Base-by-base conservation (phyloP, 1,140 invertebrate genomes). In the Anthonomus grandis region DNA sequence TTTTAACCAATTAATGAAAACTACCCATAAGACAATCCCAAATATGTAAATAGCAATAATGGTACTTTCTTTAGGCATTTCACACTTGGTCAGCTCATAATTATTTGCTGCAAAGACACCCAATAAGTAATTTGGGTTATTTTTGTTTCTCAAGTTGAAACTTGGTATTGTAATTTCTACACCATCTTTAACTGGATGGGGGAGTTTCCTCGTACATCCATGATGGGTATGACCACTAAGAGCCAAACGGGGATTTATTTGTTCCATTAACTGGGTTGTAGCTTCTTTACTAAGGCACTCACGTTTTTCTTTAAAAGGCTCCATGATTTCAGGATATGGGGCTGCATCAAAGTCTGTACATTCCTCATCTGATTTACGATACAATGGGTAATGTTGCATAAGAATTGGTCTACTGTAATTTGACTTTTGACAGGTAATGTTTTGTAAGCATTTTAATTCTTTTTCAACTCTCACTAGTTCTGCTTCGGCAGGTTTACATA, bases 91-190 rank as follows among this genome's bases (percentile, higher is more conserved):
- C 17, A 89, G 72, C 21, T 79, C 74, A 73, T 84, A 86, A 18
- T 59, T 57, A 45, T 41, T 49, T 41, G 56, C 18, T 10, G 38
- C 50, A 50, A 60, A 45, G 31, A 56, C 41, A 8, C 42, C 44
- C 48, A 50, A 13, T 39, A 54, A 59, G 76, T 94, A 94, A 60
- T 89, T 91, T 0, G 95, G 95, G 75, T 91, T 89, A 60, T 89
- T 79, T 73, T 91, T 91, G 75, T 98, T 97, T 44, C 95, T 80
- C 95, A 95, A 98, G 69, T 86, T 96, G 65, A 97, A 97, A 6
- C 95, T 97, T 0, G 95, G 82, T 13, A 98, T 80, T 5, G 94
- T 89, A 53, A 86, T 83, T 74, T 90, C 87, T 12, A 79, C 65
- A 42, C 76, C 76, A 54, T 76, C 77, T 12, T 76, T 72, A n/a